Evolutionary conservation across 2,888 invertebrate genomes (phyloP).

Genomic region (Eristalinus sepulchralis): DNA sequence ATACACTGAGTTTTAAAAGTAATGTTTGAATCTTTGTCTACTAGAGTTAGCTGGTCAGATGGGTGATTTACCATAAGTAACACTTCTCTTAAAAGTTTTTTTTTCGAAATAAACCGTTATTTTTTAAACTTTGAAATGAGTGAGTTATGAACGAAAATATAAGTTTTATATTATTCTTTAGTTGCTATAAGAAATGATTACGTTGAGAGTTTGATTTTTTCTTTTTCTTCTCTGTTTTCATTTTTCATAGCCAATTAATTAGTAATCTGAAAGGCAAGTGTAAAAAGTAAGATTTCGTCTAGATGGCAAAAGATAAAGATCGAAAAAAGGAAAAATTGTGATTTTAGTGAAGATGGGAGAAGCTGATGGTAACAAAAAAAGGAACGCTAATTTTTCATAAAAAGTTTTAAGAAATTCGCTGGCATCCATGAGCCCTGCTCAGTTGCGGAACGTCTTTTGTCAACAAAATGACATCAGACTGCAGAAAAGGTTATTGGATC

Average conservation of each 20-base stretch:
- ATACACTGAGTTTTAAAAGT: slow-evolving; percentile 81
- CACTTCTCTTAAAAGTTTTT: slow-evolving; percentile 60
- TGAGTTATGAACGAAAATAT: slow-evolving; percentile 48
- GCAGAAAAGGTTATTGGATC: too few species aligned
- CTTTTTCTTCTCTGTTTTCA: slow-evolving; percentile 10
- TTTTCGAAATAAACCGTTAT: not conserved
- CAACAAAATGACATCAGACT: too few species aligned
- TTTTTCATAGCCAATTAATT: slow-evolving; percentile 41
- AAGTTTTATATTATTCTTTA: slow-evolving; percentile 14
- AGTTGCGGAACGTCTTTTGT: too few species aligned
- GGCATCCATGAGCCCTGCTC: too few species aligned
- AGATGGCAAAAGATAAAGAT: slow-evolving; percentile 30
- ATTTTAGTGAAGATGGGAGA: not conserved
- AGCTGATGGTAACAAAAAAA: not conserved
- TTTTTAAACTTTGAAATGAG: slow-evolving; percentile 43
- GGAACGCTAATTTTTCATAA: too few species aligned
- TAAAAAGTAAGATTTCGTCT: slow-evolving; percentile 19
- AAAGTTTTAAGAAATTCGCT: too few species aligned
- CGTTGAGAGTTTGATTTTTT: too few species aligned
- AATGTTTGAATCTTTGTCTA: slow-evolving; percentile 79
- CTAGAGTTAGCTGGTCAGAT: slow-evolving; percentile 70
- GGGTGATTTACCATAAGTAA: slow-evolving; percentile 60
- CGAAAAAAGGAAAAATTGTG: not conserved
- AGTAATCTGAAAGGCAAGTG: slow-evolving; percentile 67
- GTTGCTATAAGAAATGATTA: slow-evolving; percentile 41